Conservation (phyloP, 2,113 vertebrate genomes). For the Isichthys henryi region DNA sequence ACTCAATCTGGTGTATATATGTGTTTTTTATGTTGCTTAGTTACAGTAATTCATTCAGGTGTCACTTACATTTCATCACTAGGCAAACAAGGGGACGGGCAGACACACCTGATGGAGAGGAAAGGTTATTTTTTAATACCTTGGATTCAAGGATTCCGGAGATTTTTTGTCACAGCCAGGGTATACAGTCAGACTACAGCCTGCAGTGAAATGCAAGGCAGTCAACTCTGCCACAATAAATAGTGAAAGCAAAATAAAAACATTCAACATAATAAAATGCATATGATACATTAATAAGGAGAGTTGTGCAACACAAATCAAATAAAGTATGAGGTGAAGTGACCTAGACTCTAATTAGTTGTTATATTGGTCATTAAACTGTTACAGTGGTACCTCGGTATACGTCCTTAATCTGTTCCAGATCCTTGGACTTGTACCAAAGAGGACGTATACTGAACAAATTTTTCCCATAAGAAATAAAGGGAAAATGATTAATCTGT, state of each 20-base stretch:
- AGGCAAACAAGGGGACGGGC: background rate
- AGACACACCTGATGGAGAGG: background rate
- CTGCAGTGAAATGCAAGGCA: background rate
- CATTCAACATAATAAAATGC: background rate
- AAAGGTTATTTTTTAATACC: background rate
- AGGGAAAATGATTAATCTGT: too few relatives aligned
- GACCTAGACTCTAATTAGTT: background rate
- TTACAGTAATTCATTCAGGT: background rate
- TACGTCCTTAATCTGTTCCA: too few relatives aligned
- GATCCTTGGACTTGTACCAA: too few relatives aligned
- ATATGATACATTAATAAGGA: background rate
- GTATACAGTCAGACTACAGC: background rate
- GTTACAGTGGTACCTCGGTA: background rate
- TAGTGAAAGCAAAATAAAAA: background rate
- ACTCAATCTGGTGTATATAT: background rate
- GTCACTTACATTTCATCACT: background rate
- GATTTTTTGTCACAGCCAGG: background rate
- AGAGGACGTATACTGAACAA: too few relatives aligned
- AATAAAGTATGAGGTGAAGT: background rate
- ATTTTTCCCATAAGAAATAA: too few relatives aligned
- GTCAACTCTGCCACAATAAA: background rate
- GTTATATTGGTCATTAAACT: background rate
- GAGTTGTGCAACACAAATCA: background rate
- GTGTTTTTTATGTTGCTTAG: background rate
- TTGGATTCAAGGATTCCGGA: background rate